A percentile compares a stretch with the other conserved stretches of the same genome.
These are phyloP conservation scores for Stratiomys singularior DNA, from an alignment of 2,888 invertebrate genomes.

Conservation along the genomic window DNA sequence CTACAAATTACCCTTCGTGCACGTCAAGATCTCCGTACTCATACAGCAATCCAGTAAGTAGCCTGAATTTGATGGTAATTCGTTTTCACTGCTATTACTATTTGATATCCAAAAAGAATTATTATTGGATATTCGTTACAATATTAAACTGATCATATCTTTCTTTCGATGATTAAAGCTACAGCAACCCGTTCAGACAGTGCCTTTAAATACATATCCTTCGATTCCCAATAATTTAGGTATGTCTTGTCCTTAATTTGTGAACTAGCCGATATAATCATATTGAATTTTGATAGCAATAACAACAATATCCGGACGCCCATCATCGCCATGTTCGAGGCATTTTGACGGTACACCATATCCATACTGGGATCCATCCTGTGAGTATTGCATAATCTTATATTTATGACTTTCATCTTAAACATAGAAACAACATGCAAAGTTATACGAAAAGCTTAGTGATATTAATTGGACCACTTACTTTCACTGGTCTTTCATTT, in stretches of 20 bases:
- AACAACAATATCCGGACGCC: constrained; percentile 49
- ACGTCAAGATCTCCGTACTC: constrained; percentile 51
- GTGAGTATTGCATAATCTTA: constrained; percentile 45
- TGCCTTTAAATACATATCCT: constrained; percentile 53
- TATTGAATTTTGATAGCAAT: constrained; percentile 9
- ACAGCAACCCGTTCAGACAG: constrained; percentile 48
- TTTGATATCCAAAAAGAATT: too few species aligned
- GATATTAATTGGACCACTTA: too few species aligned
- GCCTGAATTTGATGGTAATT: too few species aligned
- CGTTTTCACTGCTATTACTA: too few species aligned
- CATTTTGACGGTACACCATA: constrained; percentile 52
- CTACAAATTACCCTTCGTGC: constrained; percentile 52
- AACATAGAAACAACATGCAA: not conserved
- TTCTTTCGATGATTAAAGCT: constrained; percentile 22
- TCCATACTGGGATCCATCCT: constrained; percentile 53
- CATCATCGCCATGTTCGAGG: constrained; percentile 51
- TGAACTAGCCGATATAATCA: not conserved
- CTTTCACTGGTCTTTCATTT: too few species aligned
- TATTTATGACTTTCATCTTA: not conserved
- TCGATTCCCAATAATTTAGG: constrained; percentile 52
- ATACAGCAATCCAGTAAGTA: constrained; percentile 50
- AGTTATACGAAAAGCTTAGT: too few species aligned
- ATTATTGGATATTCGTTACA: too few species aligned
- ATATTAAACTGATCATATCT: too few species aligned
- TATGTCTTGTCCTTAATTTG: constrained; percentile 34